Conservation (phyloP, 2,113 vertebrate species). For the Lasiurus borealis region DNA sequence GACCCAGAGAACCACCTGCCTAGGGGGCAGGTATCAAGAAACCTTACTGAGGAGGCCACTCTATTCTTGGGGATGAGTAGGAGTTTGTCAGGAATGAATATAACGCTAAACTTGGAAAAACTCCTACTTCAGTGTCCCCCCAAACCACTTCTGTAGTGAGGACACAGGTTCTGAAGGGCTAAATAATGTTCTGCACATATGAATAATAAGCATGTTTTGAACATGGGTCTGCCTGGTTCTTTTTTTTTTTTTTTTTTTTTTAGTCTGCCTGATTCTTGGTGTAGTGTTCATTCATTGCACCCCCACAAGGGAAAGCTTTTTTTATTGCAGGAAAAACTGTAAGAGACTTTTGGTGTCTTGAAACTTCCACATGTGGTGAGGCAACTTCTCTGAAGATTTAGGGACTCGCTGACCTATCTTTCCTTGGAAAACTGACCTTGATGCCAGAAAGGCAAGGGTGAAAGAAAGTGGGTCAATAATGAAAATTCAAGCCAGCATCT, state of each 20-base stretch:
- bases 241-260: too few relatives aligned
- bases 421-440: conserved; percentile 4
- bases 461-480: neutral
- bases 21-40: neutral
- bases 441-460: neutral
- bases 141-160: neutral
- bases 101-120: neutral
- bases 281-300: neutral
- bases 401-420: too few relatives aligned
- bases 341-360: neutral
- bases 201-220: neutral
- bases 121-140: neutral
- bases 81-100: neutral
- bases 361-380: neutral
- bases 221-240: neutral
- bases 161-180: neutral
- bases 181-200: neutral
- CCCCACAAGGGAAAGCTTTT: neutral
- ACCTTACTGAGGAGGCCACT: neutral
- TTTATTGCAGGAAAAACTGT: neutral
- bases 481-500: neutral
- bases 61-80: neutral
- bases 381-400: neutral
- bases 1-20: neutral
- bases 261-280: neutral